Conservation (phyloP, 2,797 vertebrate genomes). For the Epinephelus coioides region DNA sequence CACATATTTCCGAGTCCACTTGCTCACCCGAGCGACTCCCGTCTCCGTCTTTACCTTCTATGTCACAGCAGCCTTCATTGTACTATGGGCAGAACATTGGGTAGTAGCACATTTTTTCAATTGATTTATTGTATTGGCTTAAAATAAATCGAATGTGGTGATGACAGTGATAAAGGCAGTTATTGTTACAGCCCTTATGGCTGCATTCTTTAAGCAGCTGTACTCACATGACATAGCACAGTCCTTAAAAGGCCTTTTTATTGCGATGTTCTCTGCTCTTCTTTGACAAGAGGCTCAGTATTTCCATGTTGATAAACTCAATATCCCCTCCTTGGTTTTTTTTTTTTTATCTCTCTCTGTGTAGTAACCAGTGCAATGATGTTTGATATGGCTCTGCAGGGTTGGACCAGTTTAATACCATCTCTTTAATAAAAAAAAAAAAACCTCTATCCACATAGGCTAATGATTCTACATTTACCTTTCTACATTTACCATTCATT, state of each 20-base stretch:
- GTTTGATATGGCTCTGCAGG: background rate
- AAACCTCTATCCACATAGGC: background rate
- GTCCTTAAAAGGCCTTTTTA: background rate
- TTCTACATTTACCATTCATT: background rate
- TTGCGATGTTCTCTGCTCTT: slow-evolving; percentile 8
- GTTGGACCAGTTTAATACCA: background rate
- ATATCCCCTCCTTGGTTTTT: background rate
- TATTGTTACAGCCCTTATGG: no score
- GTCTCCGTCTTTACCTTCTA: no score
- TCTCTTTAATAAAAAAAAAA: background rate
- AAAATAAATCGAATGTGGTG: no score
- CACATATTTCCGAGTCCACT: no score
- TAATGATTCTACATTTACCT: background rate
- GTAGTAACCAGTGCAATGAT: background rate
- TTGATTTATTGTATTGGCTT: no score
- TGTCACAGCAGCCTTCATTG: no score
- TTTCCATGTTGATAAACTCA: background rate
- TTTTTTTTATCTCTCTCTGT: background rate
- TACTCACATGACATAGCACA: background rate
- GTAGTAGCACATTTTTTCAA: no score
- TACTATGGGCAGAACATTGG: no score
- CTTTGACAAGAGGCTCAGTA: background rate
- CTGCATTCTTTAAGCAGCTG: slow-evolving; percentile 21
- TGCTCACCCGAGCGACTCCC: no score
- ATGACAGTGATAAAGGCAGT: no score